Evolutionary conservation across 2,888 invertebrate species (phyloP).

Genomic region (Oligia latruncula): DNA sequence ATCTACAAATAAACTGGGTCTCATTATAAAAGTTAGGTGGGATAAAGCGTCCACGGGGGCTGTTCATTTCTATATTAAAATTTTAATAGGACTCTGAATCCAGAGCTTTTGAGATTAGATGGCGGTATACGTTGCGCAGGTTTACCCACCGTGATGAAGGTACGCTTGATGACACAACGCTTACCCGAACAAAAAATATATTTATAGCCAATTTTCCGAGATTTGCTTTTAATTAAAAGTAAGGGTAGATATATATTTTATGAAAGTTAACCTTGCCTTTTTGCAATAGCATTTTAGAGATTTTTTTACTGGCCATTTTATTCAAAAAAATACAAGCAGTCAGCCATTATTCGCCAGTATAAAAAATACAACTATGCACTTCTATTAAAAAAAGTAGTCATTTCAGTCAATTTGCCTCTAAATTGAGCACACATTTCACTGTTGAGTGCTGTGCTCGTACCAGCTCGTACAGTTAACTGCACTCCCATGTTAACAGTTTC

Average conservation of each 20-base stretch:
- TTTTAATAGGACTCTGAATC: conserved; percentile 72
- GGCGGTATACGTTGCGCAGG: conserved; percentile 52
- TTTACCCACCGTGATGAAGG: conserved; percentile 64
- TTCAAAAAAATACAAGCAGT: not conserved
- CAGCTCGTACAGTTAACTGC: conserved; percentile 32
- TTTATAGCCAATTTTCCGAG: conserved; percentile 49
- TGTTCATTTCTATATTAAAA: conserved; percentile 75
- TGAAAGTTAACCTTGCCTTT: conserved; percentile 22
- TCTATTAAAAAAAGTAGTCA: conserved; percentile 17
- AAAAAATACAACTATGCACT: not conserved
- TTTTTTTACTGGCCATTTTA: not conserved
- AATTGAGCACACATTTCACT: conserved; percentile 43
- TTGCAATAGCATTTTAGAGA: too few species aligned
- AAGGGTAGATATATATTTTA: conserved; percentile 33
- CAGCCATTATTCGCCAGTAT: not conserved
- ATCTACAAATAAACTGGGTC: conserved; percentile 72
- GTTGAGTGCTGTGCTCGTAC: conserved; percentile 40
- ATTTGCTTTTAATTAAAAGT: conserved; percentile 62
- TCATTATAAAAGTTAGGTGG: conserved; percentile 73
- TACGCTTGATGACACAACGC: conserved; percentile 59
- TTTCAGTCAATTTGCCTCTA: conserved; percentile 26
- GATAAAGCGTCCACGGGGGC: conserved; percentile 64
- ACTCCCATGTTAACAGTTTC: not conserved
- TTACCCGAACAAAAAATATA: conserved; percentile 55
- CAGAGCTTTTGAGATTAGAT: conserved; percentile 73